A percentile compares a stretch with the other conserved stretches of the same genome.
Conservation (phyloP, 2,888 invertebrate species). For the Calliopum simillimum region DNA sequence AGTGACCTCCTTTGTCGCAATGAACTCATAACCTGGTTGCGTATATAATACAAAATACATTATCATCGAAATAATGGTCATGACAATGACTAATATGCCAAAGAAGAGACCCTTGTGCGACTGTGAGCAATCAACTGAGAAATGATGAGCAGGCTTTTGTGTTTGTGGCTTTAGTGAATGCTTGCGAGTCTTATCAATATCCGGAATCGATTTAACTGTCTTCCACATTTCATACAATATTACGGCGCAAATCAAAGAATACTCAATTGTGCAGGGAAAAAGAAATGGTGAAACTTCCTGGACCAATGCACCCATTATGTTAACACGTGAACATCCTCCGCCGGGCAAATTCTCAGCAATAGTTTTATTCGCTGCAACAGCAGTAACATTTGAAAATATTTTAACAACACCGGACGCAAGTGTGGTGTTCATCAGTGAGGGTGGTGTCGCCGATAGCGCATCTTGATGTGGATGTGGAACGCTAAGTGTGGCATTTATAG, state of each 20-base stretch:
- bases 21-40: constrained; percentile 72
- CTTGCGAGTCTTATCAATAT: constrained; percentile 68
- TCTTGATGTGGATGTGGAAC: constrained; percentile 36
- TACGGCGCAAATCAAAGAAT: constrained; percentile 90
- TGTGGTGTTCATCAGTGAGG: background rate
- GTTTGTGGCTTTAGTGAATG: constrained; percentile 60
- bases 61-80: constrained; percentile 87
- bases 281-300: constrained; percentile 82
- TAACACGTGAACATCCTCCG: constrained; percentile 71
- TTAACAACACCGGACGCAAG: background rate
- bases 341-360: constrained; percentile 27
- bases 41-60: constrained; percentile 88
- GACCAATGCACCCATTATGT: constrained; percentile 78
- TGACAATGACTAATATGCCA: constrained; percentile 81
- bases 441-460: background rate
- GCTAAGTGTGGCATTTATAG: constrained; percentile 53
- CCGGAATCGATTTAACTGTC: constrained; percentile 74
- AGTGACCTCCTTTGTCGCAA: constrained; percentile 81
- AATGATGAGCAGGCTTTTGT: constrained; percentile 71
- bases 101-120: constrained; percentile 83
- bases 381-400: constrained; percentile 18
- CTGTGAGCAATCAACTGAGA: constrained; percentile 86
- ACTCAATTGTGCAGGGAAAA: constrained; percentile 91
- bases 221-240: constrained; percentile 93
- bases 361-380: constrained; percentile 35